These are phyloP conservation scores for Octonoba sinensis DNA, from an alignment of 2,888 invertebrate species.

Conservation along the genomic window DNA sequence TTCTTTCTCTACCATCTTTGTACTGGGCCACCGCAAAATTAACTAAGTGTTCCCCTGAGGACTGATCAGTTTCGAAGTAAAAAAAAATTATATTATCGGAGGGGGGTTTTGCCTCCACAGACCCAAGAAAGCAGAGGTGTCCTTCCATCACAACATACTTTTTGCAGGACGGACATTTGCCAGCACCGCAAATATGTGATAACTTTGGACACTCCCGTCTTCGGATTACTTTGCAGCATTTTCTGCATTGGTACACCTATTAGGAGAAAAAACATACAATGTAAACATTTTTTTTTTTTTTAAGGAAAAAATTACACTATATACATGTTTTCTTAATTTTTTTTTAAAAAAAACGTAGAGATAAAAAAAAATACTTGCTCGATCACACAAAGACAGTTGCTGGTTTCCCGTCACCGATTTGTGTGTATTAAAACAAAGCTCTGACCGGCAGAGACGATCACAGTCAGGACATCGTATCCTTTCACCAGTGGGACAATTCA, in stretches of 20 bases:
- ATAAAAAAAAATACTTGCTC: neutral
- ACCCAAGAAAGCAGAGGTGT: neutral
- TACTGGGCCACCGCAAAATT: conserved; percentile 29
- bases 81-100: conserved; percentile 8
- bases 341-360: too few species aligned
- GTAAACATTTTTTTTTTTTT: neutral
- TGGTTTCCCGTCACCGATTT: neutral
- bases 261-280: neutral
- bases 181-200: conserved; percentile 6
- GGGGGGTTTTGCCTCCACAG: neutral
- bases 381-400: neutral
- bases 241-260: conserved; percentile 31
- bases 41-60: conserved; percentile 16
- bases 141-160: neutral
- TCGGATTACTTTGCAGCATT: neutral
- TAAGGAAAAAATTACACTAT: neutral
- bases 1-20: neutral
- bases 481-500: neutral
- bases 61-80: conserved; percentile 32
- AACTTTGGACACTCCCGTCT: neutral
- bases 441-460: neutral
- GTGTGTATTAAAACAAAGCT: neutral
- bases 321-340: too few species aligned
- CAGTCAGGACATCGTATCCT: neutral
- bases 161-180: conserved; percentile 8